Base-by-base conservation (phyloP, 2,113 vertebrate genomes). In the Sisor rabdophorus region DNA sequence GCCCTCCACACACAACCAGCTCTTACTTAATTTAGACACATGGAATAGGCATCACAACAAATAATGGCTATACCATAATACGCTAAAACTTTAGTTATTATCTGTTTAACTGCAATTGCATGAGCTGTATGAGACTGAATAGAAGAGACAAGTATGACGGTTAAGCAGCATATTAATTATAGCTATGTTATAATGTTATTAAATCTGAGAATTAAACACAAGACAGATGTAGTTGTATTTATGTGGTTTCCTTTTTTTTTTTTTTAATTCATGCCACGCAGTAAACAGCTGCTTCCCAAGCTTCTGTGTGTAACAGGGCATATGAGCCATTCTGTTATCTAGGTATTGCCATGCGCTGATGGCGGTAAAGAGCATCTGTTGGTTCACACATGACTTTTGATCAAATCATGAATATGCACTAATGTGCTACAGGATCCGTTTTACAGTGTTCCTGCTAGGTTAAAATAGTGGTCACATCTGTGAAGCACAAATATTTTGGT, bases 321-420 rank as follows among this genome's bases (percentile, higher is more conserved):
- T 58, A 48, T 58, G 24, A 20, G 44, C 36, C 11, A 4, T 68
- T 58, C 19, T 76, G 53, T 76, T 44, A 44, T 56, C 44, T 48
- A 36, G 22, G 28, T 67, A 47, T 67, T 67, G 61, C 10, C 26
- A 47, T 50, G 32, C 32, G 53, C 13, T 75, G 20, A 76, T 47
- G 22, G 24, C 15, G 58, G 74, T 36, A 68, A 68, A 65, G 36
- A 8, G 74, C 36, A 8, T 58, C 58, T 76, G 36, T 68, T 68
- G 36, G 22, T 47, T 68, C 68, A 28, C 2, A 26, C 32, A 17
- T 56, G 36, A 58, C 32, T 56, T 76, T 47, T 68, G 61, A 68
- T 76, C 63, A 40, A 68, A 55, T 58, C 32, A 68, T 48, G 54
- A 58, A 68, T 64, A 58, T 76, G 22, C 63, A 47, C 47, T 76